Base-by-base conservation (phyloP, 2,888 invertebrate species). In the Nineta flava region DNA sequence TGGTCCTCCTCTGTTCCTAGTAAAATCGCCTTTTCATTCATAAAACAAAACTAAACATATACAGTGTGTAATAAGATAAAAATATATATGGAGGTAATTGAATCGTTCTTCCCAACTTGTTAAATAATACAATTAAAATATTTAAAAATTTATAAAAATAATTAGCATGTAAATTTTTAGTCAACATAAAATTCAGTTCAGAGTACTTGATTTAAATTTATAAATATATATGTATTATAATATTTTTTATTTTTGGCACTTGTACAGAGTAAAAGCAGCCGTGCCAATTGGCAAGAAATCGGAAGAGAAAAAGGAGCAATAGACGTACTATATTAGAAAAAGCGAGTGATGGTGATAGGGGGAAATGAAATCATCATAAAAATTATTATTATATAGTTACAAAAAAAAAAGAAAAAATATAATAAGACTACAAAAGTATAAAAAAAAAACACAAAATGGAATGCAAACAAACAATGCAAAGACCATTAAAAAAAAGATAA, bases 231-330 rank as follows among this genome's bases (percentile, higher is more conserved):
- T 46, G 6, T 46, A 42, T 47, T 17, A 42, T 17, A 46, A 31
- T 26, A 46, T 45, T 17, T 35, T 48, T 16, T 53, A 48, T 54
- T 52, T 52, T 56, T 56, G 54, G 59, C 57, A 56, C 54, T 55
- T 56, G 71, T 71, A 32, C 73, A 91, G 91, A 68, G 83, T 91
- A 61, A 85, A 85, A 68, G 86, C 85, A 60, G 87, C 87, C 59
- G 81, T 91, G 68, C 91, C 91, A 55, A 80, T 90, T 67, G 88
- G 88, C 68, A 83, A 87, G 74, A 88, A 87, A 73, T 65, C 77
- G 57, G 87, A 90, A 65, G 80, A 83, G 62, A 81, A 83, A 65
- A 88, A 88, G 74, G 86, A 87, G 72, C 84, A 87, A 75, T 86
- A 83, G 38, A 38, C 26, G 7, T 26, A 26, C 26, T 26, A 26